Base-by-base conservation (phyloP, 2,888 invertebrate species). In the Phalera bucephala region DNA sequence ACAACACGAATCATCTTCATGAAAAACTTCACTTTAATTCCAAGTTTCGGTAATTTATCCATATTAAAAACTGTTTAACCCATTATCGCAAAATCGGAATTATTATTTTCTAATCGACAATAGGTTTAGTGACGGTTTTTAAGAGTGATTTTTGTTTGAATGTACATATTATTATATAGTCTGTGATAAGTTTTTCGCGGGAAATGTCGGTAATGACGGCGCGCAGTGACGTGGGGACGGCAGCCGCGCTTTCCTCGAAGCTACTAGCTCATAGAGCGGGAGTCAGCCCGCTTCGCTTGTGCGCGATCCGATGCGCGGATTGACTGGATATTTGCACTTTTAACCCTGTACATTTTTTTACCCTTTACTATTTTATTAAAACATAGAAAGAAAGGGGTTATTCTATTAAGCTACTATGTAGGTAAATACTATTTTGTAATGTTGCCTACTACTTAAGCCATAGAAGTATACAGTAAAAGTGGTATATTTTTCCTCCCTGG, bases 301-400 rank as follows among this genome's bases (percentile, higher is more conserved):
- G 85, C 85, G 85, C 78, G 65, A 61, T 45, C 21, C 54, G 70
- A 74, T 85, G 85, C 85, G 85, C 85, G 75, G 63, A 46, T 52
- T 44, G 31, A 25, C 42, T 27, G 27, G 35, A 43, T 36, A 42
- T 52, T 52, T 46, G 48, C 49, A 60, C 30, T 46, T 55, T 40
- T 35, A 41, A 21, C 7, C 4, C 9, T 25, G 3, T 25, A 9
- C 25, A 11, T 12, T 25, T 10, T 25, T 25, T n/a, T 22, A n/a
- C n/a, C n/a, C n/a, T n/a, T n/a, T n/a, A n/a, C n/a, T n/a, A n/a
- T n/a, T n/a, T n/a, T n/a, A n/a, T n/a, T n/a, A n/a, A n/a, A n/a
- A n/a, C n/a, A n/a, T n/a, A n/a, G n/a, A n/a, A n/a, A n/a, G n/a
- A n/a, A n/a, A n/a, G n/a, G n/a, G n/a, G n/a, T n/a, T n/a, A n/a